Evolutionary conservation across 1,140 invertebrate species (phyloP).

Genomic region (Rhynchophorus ferrugineus): DNA sequence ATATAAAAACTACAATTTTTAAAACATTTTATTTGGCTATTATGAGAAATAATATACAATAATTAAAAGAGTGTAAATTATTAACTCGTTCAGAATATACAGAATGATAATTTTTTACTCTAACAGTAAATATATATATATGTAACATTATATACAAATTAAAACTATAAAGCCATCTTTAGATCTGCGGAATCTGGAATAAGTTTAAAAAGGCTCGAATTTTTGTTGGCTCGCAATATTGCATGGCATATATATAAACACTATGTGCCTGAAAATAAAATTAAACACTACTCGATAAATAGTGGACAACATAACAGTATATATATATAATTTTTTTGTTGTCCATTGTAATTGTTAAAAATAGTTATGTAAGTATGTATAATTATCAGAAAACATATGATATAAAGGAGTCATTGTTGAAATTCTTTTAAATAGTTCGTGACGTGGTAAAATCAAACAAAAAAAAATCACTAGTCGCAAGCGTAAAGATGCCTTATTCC

Average conservation of each 20-base stretch:
- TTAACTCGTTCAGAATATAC: constrained; percentile 33
- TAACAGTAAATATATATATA: constrained; percentile 26
- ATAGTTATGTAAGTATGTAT: too few species aligned
- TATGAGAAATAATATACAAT: constrained; percentile 37
- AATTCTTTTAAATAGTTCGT: not conserved
- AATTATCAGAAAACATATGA: too few species aligned
- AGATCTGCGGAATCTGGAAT: constrained; percentile 13
- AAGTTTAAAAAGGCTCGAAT: not conserved
- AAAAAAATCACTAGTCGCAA: not conserved
- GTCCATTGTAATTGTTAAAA: too few species aligned
- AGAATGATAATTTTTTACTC: constrained; percentile 27
- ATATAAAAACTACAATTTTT: constrained; percentile 1
- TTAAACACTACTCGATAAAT: too few species aligned
- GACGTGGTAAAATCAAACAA: not conserved
- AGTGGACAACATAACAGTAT: too few species aligned
- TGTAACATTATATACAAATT: constrained; percentile 35
- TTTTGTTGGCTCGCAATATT: not conserved
- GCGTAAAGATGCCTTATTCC: constrained; percentile 3
- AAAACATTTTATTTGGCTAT: constrained; percentile 19
- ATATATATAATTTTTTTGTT: too few species aligned
- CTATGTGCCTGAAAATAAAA: too few species aligned
- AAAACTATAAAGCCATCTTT: constrained; percentile 14
- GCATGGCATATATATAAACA: not conserved
- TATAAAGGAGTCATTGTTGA: too few species aligned
- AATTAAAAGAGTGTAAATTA: constrained; percentile 33